Conservation (phyloP, 1,140 invertebrate species). For the Pseudomyrmex sp. region DNA sequence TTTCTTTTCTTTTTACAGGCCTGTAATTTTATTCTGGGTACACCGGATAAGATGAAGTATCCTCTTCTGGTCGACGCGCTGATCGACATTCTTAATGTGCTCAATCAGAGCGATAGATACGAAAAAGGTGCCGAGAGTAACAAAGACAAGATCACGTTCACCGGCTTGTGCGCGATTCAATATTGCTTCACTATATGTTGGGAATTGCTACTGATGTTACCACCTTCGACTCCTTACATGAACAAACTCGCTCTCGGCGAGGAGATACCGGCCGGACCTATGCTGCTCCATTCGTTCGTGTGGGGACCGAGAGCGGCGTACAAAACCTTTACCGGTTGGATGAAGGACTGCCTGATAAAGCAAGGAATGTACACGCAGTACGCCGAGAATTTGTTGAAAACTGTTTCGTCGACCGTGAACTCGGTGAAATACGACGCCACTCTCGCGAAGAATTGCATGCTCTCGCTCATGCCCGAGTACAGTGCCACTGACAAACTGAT, state of each 20-base stretch:
- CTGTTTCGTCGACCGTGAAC: constrained; percentile 88
- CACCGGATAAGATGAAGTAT: constrained; percentile 96
- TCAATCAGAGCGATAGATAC: constrained; percentile 87
- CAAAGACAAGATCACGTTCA: constrained; percentile 87
- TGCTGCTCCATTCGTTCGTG: constrained; percentile 90
- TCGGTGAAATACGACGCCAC: constrained; percentile 89
- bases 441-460: constrained; percentile 89
- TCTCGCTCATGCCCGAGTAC: constrained; percentile 87
- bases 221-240: constrained; percentile 95
- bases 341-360: constrained; percentile 93
- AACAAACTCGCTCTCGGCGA: constrained; percentile 90
- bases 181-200: constrained; percentile 96
- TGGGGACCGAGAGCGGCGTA: constrained; percentile 90
- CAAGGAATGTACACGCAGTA: constrained; percentile 95
- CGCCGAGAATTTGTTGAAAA: constrained; percentile 91
- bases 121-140: constrained; percentile 81
- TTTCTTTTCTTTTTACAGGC: constrained; percentile 85
- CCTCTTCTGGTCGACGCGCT: constrained; percentile 94
- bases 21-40: constrained; percentile 96
- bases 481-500: constrained; percentile 82
- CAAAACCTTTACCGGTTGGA: constrained; percentile 89
- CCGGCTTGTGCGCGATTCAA: constrained; percentile 93
- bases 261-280: constrained; percentile 85
- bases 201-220: constrained; percentile 92
- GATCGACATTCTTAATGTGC: constrained; percentile 91